Base-by-base conservation (phyloP, 2,888 invertebrate genomes). In the Malthinus seriepunctatus region DNA sequence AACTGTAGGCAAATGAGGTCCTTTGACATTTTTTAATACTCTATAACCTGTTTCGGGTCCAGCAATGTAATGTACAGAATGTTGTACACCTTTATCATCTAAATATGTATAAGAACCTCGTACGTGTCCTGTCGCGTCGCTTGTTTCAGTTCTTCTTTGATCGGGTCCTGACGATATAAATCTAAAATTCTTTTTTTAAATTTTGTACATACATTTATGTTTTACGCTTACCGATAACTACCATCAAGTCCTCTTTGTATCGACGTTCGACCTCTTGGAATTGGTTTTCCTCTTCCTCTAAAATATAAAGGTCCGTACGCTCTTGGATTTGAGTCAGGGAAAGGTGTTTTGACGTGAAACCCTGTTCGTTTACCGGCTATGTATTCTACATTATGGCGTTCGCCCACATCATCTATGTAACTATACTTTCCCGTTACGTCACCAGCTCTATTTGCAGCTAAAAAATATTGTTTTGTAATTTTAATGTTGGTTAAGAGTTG, bases 21-120 rank as follows among this genome's bases (percentile, higher is more conserved):
- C 88, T 69, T 88, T 84, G 56, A 85, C 86, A 66, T 85, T 88
- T 74, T 89, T 86, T 8, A 90, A 80, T 2, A 90, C 86, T 39
- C 89, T 82, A 71, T 90, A 91, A 0, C 91, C 91, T 45, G 90
- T 90, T 62, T 86, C 88, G 0, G 91, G 89, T 0, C 91, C 90
- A 0, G 90, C 90, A 65, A 88, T 89, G 74, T 91, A 91, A 75
- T 90, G 87, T 0, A 90, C 90, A 0, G 90, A 88, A 56, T 81
- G 85, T 73, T 90, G 89, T 23, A 88, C 85, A 1, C 90, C 90
- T 78, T 90, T 89, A 69, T 90, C 90, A 66, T 90, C 90, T 11
- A 90, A 76, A 73, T 89, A 91, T 0, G 90, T 89, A 79, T 90
- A 90, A 0, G 89, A 88, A 32, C 90, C 91, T 64, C 88, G 79